A percentile compares a stretch with the other conserved stretches of the same genome.
These are phyloP conservation scores for Paraescarpia echinospica DNA, from an alignment of 1,140 invertebrate genomes.

Conservation along the genomic window DNA sequence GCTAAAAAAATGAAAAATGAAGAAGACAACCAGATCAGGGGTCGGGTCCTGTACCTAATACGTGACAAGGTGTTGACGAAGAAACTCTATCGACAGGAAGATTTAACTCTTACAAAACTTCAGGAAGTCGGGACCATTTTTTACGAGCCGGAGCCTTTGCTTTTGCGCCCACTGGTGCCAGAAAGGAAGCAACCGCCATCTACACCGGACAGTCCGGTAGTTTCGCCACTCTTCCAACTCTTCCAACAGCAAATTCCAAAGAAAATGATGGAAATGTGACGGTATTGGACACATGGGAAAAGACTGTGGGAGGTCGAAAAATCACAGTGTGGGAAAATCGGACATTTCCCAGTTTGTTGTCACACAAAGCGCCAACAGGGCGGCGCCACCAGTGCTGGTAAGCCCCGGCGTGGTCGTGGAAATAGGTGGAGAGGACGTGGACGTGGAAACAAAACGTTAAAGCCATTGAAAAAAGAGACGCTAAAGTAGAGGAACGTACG, in stretches of 20 bases:
- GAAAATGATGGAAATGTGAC: not conserved
- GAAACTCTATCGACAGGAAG: not conserved
- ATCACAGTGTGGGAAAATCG: not conserved
- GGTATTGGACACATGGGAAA: not conserved
- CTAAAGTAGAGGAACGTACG: not conserved
- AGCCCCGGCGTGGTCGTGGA: not conserved
- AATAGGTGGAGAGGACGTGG: not conserved
- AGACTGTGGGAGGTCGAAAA: not conserved
- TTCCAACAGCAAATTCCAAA: not conserved
- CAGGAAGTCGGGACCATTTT: not conserved
- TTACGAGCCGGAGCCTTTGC: not conserved
- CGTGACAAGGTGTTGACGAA: not conserved
- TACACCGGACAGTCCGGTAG: not conserved
- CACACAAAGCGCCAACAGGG: not conserved
- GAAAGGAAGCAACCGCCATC: not conserved
- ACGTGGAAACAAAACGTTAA: not conserved
- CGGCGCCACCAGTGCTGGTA: not conserved
- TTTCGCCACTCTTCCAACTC: not conserved
- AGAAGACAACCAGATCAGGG: not conserved
- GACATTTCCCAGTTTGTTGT: not conserved
- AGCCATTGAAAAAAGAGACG: not conserved
- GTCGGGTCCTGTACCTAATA: not conserved
- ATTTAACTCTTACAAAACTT: not conserved
- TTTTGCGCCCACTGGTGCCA: not conserved
- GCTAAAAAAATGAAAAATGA: too few species aligned